phyloP scores from a whole-genome alignment of 2,888 invertebrate genomes.

The Cheilosia impressa region DNA sequence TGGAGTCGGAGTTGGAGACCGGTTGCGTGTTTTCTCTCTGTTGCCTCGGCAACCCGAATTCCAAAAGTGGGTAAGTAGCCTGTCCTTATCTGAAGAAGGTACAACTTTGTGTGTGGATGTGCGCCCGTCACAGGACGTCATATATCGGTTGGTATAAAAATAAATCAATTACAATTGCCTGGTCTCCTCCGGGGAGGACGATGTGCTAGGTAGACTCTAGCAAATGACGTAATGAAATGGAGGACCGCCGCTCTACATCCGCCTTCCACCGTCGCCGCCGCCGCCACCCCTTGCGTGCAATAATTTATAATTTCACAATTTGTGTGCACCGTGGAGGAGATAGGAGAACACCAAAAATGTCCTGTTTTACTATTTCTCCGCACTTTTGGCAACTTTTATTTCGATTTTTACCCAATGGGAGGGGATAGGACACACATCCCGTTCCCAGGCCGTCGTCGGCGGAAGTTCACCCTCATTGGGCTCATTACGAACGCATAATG shows the following conservation, averaged over 20 bases:
- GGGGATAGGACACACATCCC: constrained; percentile 52
- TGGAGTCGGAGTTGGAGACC: constrained; percentile 15
- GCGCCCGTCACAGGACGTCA: constrained; percentile 66
- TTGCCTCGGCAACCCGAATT: constrained; percentile 37
- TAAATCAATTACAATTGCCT: constrained; percentile 71
- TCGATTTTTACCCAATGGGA: constrained; percentile 59
- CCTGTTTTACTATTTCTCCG: constrained; percentile 69
- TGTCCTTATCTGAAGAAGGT: constrained; percentile 50
- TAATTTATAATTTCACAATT: constrained; percentile 66
- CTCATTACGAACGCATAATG: constrained; percentile 75
- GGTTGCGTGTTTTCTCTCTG: constrained; percentile 56
- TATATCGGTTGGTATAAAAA: constrained; percentile 56
- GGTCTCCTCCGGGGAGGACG: constrained; percentile 40
- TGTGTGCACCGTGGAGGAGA: constrained; percentile 14
- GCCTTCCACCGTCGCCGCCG: neutral
- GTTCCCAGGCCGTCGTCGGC: constrained; percentile 34
- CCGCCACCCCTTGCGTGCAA: neutral
- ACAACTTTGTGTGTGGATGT: constrained; percentile 15
- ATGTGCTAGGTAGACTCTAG: constrained; percentile 65
- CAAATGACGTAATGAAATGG: constrained; percentile 61
- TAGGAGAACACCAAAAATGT: constrained; percentile 23
- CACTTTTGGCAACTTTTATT: constrained; percentile 72
- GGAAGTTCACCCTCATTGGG: constrained; percentile 73
- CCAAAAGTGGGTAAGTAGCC: constrained; percentile 23
- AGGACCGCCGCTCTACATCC: neutral